A percentile compares a stretch with the other conserved stretches of the same genome.
Evolutionary conservation across 2,797 vertebrate genomes (phyloP).

Genomic region (Mormyrops attenuatus): DNA sequence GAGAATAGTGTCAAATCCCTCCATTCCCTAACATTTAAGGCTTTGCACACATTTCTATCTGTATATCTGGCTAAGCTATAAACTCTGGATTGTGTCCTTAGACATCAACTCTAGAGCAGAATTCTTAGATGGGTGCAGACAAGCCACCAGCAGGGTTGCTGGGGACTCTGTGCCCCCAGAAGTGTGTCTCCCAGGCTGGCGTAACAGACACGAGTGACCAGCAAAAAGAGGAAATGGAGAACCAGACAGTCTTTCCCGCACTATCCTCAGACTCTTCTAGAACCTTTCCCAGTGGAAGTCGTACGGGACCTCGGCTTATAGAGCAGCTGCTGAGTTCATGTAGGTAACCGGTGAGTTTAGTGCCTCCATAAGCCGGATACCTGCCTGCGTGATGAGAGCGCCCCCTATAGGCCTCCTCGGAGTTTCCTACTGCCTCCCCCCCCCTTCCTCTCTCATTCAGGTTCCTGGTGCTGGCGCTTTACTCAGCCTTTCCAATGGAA

Average conservation of each 20-base stretch:
- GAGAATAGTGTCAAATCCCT: not conserved
- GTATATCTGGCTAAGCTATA: not conserved
- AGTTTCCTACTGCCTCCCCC: not conserved
- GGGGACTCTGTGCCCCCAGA: conserved; percentile 23
- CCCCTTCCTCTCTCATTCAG: not conserved
- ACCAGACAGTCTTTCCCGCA: not conserved
- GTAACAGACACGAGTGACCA: not conserved
- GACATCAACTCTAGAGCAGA: not conserved
- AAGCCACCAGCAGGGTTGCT: not conserved
- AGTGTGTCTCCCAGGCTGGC: conserved; percentile 11
- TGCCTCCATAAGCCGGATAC: not conserved
- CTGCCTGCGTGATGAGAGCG: not conserved
- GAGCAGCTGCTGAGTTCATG: not conserved
- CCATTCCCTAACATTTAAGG: not conserved
- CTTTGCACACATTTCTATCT: not conserved
- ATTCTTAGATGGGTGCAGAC: conserved; percentile 15
- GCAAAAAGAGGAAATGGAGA: not conserved
- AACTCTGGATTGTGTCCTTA: not conserved
- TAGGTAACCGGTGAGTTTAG: not conserved
- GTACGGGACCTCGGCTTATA: not conserved
- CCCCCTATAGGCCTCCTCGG: not conserved
- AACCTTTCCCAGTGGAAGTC: not conserved
- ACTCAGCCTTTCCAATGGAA: not conserved
- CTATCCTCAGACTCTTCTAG: not conserved
- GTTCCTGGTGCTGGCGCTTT: not conserved